A percentile compares a stretch with the other conserved stretches of the same genome.
These are phyloP conservation scores for Montipora sp. DNA, from an alignment of 64 coral and sea anemone genomes.

Conservation along the genomic window DNA sequence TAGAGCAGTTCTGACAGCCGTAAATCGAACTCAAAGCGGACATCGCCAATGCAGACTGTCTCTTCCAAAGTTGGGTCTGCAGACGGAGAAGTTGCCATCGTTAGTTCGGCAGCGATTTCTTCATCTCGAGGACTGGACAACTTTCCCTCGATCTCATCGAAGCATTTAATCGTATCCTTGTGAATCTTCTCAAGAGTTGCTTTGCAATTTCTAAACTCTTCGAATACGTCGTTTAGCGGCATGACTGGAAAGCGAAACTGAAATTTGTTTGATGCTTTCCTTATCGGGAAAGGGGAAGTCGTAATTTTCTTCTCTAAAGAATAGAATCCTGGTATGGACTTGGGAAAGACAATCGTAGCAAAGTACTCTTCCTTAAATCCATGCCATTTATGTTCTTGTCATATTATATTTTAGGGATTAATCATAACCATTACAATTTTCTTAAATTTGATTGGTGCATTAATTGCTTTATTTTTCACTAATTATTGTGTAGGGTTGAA, in stretches of 20 bases:
- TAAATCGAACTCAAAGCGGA: background rate
- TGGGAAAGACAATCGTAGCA: background rate
- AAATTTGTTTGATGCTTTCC: background rate
- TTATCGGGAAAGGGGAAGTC: background rate
- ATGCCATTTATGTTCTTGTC: background rate
- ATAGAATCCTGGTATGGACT: background rate
- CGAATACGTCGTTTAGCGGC: conserved; percentile 51
- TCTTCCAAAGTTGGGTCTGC: background rate
- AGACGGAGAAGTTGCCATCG: background rate
- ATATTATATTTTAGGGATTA: no score
- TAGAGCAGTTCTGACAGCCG: conserved; percentile 38
- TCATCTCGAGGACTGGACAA: conserved; percentile 9
- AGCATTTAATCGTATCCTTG: conserved; percentile 55
- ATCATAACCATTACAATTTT: no score
- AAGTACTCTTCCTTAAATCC: background rate
- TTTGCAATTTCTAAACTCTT: conserved; percentile 58
- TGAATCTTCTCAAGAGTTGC: conserved; percentile 32
- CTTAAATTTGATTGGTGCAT: no score
- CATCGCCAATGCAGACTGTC: background rate
- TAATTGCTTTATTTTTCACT: no score
- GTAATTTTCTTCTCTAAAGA: background rate
- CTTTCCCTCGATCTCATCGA: conserved; percentile 17
- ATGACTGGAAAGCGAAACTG: background rate
- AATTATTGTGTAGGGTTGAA: no score
- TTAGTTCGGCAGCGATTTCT: background rate